These are phyloP conservation scores for Oxytorus armatus DNA, from an alignment of 2,888 invertebrate species.

Conservation along the genomic window DNA sequence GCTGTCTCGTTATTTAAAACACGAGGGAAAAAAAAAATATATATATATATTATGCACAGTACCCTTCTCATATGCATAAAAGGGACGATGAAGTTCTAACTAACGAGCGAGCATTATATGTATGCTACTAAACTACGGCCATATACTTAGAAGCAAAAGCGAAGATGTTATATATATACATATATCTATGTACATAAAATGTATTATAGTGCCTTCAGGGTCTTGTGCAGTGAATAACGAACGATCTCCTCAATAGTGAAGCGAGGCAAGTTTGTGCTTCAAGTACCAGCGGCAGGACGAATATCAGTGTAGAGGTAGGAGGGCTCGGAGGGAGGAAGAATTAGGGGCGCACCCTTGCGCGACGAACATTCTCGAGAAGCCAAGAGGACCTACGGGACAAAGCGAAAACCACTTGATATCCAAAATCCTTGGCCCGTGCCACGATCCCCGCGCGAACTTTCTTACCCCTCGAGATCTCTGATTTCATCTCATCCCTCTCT, in stretches of 20 bases:
- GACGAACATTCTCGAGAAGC: slow-evolving; percentile 49
- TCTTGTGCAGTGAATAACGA: slow-evolving; percentile 37
- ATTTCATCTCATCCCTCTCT: neutral
- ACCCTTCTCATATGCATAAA: neutral
- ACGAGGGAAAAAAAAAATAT: no score
- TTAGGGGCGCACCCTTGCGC: slow-evolving; percentile 55
- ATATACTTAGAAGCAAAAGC: slow-evolving; percentile 6
- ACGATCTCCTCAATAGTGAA: slow-evolving; percentile 25
- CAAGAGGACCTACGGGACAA: slow-evolving; percentile 43
- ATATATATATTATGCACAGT: neutral
- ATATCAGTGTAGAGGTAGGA: slow-evolving; percentile 28
- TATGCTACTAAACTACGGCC: slow-evolving; percentile 19
- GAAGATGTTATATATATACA: neutral
- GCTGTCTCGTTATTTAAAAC: slow-evolving; percentile 2
- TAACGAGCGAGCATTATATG: slow-evolving; percentile 19
- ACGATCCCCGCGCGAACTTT: slow-evolving; percentile 35
- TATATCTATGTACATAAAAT: neutral
- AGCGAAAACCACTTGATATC: slow-evolving; percentile 55
- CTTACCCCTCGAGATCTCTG: slow-evolving; percentile 28
- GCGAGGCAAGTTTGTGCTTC: slow-evolving; percentile 41
- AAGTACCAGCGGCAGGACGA: slow-evolving; percentile 37
- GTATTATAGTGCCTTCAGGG: neutral
- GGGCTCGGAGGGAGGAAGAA: slow-evolving; percentile 24
- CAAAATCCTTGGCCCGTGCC: slow-evolving; percentile 52
- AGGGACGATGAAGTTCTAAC: neutral